Evolutionary conservation across 2,888 invertebrate genomes (phyloP).

Genomic region (Epinotia nisella): DNA sequence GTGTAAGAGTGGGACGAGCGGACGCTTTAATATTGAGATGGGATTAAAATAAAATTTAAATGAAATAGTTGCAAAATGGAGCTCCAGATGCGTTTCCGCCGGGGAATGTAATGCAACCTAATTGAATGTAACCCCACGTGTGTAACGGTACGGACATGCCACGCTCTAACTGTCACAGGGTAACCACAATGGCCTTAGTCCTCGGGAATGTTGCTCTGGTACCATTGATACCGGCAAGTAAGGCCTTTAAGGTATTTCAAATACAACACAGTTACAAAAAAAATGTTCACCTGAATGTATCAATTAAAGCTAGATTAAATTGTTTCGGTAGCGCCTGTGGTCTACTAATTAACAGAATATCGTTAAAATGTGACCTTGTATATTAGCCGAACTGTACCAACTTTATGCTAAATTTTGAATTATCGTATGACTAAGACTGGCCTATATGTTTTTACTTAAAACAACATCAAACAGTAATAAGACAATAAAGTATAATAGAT

Average conservation of each 20-base stretch:
- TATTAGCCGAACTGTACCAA: background rate
- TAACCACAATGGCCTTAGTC: constrained; percentile 45
- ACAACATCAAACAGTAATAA: background rate
- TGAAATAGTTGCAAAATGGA: constrained; percentile 26
- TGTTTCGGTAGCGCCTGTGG: background rate
- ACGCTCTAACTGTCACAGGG: constrained; percentile 46
- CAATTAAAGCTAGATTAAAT: background rate
- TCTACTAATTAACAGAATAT: no score
- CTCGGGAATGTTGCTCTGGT: constrained; percentile 39
- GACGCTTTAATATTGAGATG: background rate
- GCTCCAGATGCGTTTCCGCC: constrained; percentile 42
- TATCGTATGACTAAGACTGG: background rate
- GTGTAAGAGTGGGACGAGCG: no score
- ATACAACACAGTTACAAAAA: constrained; percentile 8
- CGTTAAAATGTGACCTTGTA: background rate
- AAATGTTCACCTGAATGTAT: background rate
- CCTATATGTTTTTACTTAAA: background rate
- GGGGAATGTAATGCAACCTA: constrained; percentile 46
- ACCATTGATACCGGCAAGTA: constrained; percentile 15
- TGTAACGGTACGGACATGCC: constrained; percentile 45
- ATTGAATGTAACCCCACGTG: constrained; percentile 46
- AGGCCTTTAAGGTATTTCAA: constrained; percentile 13
- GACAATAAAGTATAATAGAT: no score
- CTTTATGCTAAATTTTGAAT: background rate
- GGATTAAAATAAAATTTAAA: background rate